Percentiles rank a stretch among this genome's conserved stretches.
phyloP scores from a whole-genome alignment of 1,140 invertebrate genomes.

The Thaumatotibia leucotreta region DNA sequence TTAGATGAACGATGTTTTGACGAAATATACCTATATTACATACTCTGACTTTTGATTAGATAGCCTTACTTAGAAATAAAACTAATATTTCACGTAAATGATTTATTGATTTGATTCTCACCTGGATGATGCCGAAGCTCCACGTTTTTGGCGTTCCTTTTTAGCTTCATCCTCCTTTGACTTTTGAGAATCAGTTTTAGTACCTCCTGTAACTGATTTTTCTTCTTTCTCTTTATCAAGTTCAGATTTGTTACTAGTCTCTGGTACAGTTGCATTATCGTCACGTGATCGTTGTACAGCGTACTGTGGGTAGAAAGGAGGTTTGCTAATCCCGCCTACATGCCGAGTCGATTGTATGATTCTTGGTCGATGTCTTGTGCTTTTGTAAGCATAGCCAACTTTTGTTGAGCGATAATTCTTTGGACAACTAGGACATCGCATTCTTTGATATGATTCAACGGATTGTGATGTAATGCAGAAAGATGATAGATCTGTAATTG shows the following conservation, averaged over 20 bases:
- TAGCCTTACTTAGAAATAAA: conserved; percentile 1
- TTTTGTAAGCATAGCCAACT: conserved; percentile 29
- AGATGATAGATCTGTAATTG: conserved; percentile 31
- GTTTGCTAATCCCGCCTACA: conserved; percentile 15
- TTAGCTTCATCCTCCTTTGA: background rate
- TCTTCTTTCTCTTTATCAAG: conserved; percentile 24
- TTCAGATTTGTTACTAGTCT: background rate
- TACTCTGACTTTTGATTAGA: too few relatives aligned
- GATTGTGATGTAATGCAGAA: conserved; percentile 37
- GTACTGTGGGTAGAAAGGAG: conserved; percentile 15
- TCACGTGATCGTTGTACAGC: conserved; percentile 6
- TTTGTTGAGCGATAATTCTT: conserved; percentile 38
- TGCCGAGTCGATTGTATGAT: conserved; percentile 37
- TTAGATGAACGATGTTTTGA: too few relatives aligned
- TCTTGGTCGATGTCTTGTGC: conserved; percentile 46
- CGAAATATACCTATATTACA: too few relatives aligned
- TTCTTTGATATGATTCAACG: conserved; percentile 34
- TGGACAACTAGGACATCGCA: conserved; percentile 21
- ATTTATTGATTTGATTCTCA: conserved; percentile 1
- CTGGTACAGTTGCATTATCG: too few relatives aligned
- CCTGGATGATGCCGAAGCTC: background rate
- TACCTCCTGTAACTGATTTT: background rate
- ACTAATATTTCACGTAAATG: background rate
- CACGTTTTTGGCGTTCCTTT: background rate
- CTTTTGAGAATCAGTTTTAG: background rate